These are phyloP conservation scores for Drosophila picticornis DNA, from an alignment of 2,888 invertebrate genomes.

Conservation along the genomic window DNA sequence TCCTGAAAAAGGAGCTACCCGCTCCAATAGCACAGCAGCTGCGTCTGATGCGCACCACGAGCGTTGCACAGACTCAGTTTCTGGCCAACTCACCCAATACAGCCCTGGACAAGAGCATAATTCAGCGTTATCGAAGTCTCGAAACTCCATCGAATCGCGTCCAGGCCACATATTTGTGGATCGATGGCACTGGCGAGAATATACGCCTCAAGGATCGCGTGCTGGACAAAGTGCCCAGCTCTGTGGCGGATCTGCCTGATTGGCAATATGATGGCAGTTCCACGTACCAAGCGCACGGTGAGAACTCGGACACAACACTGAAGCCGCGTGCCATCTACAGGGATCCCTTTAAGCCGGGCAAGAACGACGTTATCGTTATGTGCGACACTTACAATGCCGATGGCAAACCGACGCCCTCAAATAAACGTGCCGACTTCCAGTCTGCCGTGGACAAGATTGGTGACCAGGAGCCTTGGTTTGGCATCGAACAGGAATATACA, in stretches of 20 bases:
- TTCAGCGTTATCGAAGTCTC: constrained; percentile 90
- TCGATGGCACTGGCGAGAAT: constrained; percentile 91
- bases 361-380: constrained; percentile 90
- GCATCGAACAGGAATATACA: constrained; percentile 89
- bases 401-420: constrained; percentile 84
- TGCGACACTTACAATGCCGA: constrained; percentile 91
- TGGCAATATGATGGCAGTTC: constrained; percentile 93
- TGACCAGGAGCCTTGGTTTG: constrained; percentile 90
- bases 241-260: constrained; percentile 88
- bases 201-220: constrained; percentile 90
- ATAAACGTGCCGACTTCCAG: constrained; percentile 86
- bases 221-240: constrained; percentile 88
- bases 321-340: constrained; percentile 92
- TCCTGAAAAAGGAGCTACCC: constrained; percentile 79
- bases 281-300: constrained; percentile 88
- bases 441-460: constrained; percentile 87
- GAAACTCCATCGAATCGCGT: constrained; percentile 86
- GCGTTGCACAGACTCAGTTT: constrained; percentile 53
- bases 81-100: constrained; percentile 91
- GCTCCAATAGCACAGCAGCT: constrained; percentile 63
- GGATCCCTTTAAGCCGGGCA: constrained; percentile 91
- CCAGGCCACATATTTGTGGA: constrained; percentile 90
- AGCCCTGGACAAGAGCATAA: constrained; percentile 90
- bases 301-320: constrained; percentile 90
- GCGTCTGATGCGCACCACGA: constrained; percentile 65